Conservation (phyloP, 2,888 invertebrate species). For the Mythimna impura region DNA sequence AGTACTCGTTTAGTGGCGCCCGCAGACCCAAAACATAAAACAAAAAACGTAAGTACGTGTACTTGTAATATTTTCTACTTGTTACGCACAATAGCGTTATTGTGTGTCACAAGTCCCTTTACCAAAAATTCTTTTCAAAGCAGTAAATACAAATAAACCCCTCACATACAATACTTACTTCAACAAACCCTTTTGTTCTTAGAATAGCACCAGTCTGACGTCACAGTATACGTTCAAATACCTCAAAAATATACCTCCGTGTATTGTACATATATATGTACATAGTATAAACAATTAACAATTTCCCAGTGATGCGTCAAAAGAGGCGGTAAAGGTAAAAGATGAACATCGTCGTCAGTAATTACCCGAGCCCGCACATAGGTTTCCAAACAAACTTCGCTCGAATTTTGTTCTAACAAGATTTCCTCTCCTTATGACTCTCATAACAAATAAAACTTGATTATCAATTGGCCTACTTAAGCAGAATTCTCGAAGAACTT, state of each 20-base stretch:
- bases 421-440: conserved; percentile 74
- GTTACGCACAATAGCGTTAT: conserved; percentile 44
- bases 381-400: conserved; percentile 72
- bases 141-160: conserved; percentile 42
- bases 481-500: conserved; percentile 68
- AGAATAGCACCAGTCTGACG: conserved; percentile 14
- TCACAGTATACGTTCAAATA: conserved; percentile 12
- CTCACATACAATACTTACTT: conserved; percentile 31
- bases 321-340: conserved; percentile 62
- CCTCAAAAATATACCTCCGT: conserved; percentile 10
- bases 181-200: conserved; percentile 26
- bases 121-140: conserved; percentile 34
- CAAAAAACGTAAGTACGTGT: conserved; percentile 23
- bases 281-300: conserved; percentile 59
- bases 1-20: conserved; percentile 57
- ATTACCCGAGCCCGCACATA: conserved; percentile 74
- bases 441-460: conserved; percentile 78
- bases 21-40: conserved; percentile 56
- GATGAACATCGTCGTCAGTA: conserved; percentile 66
- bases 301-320: conserved; percentile 59
- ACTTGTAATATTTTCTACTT: conserved; percentile 58
- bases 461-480: conserved; percentile 76
- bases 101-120: conserved; percentile 10
- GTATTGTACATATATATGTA: conserved; percentile 13
- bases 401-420: conserved; percentile 73